phyloP scores from a whole-genome alignment of 1,140 invertebrate genomes.

The Chironomus striatipennis region DNA sequence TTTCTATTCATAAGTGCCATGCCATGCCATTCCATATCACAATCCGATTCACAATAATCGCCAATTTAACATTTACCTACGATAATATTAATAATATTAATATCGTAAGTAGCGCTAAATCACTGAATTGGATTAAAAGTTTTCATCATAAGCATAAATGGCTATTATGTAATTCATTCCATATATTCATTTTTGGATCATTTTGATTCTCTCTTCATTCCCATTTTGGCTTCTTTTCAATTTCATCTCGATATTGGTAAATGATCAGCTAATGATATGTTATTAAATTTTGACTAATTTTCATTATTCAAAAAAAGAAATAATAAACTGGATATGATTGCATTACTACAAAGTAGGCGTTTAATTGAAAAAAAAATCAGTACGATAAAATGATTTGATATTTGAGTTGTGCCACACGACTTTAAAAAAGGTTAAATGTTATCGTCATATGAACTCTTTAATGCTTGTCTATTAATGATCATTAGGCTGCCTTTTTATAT shows the following conservation, averaged over 20 bases:
- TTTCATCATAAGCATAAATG: not conserved
- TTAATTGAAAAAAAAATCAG: not conserved
- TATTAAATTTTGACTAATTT: not conserved
- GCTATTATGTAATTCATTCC: not conserved
- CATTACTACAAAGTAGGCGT: not conserved
- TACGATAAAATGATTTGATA: not conserved
- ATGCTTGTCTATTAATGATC: too few relatives aligned
- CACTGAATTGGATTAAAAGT: not conserved
- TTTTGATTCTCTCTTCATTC: not conserved
- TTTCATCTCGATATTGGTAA: not conserved
- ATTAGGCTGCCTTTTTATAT: too few relatives aligned
- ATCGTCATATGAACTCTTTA: too few relatives aligned
- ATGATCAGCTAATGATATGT: not conserved
- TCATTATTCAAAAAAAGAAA: not conserved
- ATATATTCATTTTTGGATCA: not conserved
- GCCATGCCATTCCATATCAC: too few relatives aligned
- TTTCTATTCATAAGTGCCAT: not conserved
- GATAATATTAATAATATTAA: constrained; percentile 14
- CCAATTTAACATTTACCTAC: not conserved
- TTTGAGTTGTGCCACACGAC: too few relatives aligned
- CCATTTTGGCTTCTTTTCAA: not conserved
- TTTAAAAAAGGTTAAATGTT: too few relatives aligned
- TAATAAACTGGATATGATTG: not conserved
- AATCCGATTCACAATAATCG: not conserved
- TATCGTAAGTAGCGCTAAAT: not conserved